Conservation (phyloP, 2,888 invertebrate genomes). For the Gisinianus flammeolus region DNA sequence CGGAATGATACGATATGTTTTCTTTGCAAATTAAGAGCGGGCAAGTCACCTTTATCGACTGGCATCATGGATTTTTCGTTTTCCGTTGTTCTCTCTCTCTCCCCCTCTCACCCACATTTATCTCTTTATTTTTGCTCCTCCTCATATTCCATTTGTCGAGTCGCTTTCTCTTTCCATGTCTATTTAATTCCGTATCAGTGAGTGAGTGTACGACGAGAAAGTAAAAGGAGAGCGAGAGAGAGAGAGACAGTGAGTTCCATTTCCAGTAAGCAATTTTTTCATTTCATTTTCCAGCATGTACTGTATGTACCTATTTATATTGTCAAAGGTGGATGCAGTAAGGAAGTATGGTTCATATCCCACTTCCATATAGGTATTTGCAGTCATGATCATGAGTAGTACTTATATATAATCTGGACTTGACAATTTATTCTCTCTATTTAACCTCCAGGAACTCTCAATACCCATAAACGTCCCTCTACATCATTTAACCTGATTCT, state of each 20-base stretch:
- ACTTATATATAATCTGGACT: background rate
- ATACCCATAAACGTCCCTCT: background rate
- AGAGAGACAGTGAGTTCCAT: background rate
- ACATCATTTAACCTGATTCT: background rate
- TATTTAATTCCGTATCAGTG: background rate
- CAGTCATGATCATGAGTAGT: background rate
- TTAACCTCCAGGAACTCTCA: background rate
- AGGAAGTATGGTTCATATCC: too few species aligned
- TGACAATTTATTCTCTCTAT: background rate
- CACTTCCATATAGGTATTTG: background rate
- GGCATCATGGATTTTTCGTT: constrained; percentile 23
- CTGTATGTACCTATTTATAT: background rate
- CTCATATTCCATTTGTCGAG: too few species aligned
- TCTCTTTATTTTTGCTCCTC: background rate
- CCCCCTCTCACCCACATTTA: background rate
- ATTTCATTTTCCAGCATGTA: background rate
- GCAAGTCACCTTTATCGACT: constrained; percentile 43
- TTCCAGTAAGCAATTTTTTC: background rate
- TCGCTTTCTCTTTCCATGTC: too few species aligned
- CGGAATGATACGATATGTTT: constrained; percentile 29
- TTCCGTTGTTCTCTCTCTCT: background rate
- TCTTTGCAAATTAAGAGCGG: constrained; percentile 43
- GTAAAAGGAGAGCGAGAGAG: background rate
- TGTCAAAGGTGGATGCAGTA: too few species aligned
- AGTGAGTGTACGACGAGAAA: background rate